Evolutionary conservation across 2,797 vertebrate species (phyloP), one percentile per base, ranked within the genome.

Genomic region (Picus viridis): DNA sequence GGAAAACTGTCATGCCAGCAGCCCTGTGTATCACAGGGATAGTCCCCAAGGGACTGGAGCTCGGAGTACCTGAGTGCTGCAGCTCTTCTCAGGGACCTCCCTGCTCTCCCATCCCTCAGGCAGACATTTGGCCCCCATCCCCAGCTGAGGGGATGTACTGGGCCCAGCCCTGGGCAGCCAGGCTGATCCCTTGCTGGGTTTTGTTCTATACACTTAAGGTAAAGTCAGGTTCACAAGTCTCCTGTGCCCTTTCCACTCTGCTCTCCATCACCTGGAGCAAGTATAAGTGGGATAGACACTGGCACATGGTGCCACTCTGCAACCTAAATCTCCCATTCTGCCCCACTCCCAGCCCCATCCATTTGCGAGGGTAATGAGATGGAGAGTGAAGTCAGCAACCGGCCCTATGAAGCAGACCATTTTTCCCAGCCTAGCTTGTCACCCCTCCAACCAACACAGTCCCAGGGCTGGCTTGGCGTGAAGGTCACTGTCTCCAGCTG

Each of bases 231-330:
- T 65, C 4, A 7, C 32, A 34, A 47, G 72, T 43, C 13, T 73
- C 36, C 12, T 2, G 2, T 43, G 43, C 24, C 64, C 16, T 75
- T 24, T 30, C 32, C 11, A 3, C 7, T 4, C 65, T 53, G 61
- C 6, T 56, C 18, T 22, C 12, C 3, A 4, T 62, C 32, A 34
- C 18, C 18, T 12, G 1, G 36, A 56, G 30, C 0, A 22, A 32
- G 49, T 57, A 56, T 3, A 1, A 62, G 36, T 1, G 0, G 22
- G 53, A 76, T 29, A 16, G 24, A 19, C 36, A 8, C 0, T 1
- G 4, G 43, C 34, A 62, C n/a, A 23, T 0, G 6, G 20, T 0
- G 2, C 18, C 39, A 65, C 49, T 29, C 64, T 24, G 26, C 83
- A 54, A 23, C 15, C 27, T 8, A 5, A 3, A 54, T 7, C 16